Conservation (phyloP, 2,888 invertebrate species). For the Myathropa florea region DNA sequence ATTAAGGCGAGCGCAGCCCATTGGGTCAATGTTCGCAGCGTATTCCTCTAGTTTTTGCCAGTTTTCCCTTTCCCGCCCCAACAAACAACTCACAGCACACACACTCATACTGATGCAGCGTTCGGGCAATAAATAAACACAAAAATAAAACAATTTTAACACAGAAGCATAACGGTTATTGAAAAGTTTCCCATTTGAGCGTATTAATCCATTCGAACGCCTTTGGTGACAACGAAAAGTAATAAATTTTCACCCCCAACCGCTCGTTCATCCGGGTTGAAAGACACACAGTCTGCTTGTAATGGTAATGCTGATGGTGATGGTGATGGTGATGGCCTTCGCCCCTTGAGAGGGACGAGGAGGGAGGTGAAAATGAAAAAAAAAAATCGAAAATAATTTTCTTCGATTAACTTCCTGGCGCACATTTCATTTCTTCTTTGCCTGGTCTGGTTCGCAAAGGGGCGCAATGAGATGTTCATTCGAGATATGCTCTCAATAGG, state of each 20-base stretch:
- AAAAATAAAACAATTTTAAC: not conserved
- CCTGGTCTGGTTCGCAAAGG: no score
- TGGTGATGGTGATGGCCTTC: not conserved
- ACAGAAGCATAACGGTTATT: constrained; percentile 16
- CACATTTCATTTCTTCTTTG: no score
- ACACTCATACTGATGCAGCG: not conserved
- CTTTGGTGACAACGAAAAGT: constrained; percentile 37
- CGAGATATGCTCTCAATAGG: no score
- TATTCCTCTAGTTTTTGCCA: no score
- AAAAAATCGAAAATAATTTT: constrained; percentile 45
- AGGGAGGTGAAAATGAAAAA: not conserved
- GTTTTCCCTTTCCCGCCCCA: no score
- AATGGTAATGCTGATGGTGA: no score
- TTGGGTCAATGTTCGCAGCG: not conserved
- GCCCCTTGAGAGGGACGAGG: not conserved
- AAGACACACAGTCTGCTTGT: no score
- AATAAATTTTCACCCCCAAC: constrained; percentile 40
- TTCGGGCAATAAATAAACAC: not conserved
- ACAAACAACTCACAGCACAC: no score
- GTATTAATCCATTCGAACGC: constrained; percentile 23
- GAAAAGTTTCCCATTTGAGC: constrained; percentile 17
- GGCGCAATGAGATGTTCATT: no score
- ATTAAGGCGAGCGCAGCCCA: constrained; percentile 25
- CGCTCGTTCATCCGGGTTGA: no score
- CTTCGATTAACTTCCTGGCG: constrained; percentile 54